These are phyloP conservation scores for Probaryconus sp. DNA, from an alignment of 1,140 invertebrate species.

Conservation along the genomic window DNA sequence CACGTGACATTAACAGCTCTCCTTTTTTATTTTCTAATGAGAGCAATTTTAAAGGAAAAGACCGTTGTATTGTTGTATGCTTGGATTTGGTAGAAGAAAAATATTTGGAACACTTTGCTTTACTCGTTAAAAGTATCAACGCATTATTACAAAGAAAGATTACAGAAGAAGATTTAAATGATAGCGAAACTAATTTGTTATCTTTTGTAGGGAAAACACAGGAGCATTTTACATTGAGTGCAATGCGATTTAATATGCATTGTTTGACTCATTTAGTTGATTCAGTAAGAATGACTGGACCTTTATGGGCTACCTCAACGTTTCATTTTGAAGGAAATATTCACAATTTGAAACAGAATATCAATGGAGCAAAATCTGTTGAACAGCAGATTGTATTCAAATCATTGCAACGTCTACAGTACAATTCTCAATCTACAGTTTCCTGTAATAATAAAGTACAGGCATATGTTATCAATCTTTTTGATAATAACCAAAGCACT, in stretches of 20 bases:
- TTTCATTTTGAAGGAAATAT: conserved; percentile 47
- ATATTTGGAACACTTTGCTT: conserved; percentile 21
- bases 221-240: conserved; percentile 17
- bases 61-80: conserved; percentile 31
- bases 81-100: conserved; percentile 24
- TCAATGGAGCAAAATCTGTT: conserved; percentile 32
- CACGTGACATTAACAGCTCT: conserved; percentile 15
- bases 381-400: conserved; percentile 38
- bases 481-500: conserved; percentile 1
- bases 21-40: conserved; percentile 16
- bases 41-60: conserved; percentile 28
- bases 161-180: conserved; percentile 31
- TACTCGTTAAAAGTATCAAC: conserved; percentile 31
- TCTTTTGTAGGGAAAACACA: conserved; percentile 41
- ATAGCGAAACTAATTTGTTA: conserved; percentile 40
- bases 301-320: conserved; percentile 38
- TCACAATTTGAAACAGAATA: conserved; percentile 25
- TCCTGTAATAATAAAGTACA: background rate
- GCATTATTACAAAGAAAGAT: conserved; percentile 19
- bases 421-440: background rate
- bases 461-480: conserved; percentile 3
- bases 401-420: background rate
- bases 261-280: conserved; percentile 22
- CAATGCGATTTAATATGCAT: conserved; percentile 50
- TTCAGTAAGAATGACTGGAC: conserved; percentile 28